A percentile compares a stretch with the other conserved stretches of the same genome.
Conservation (phyloP, 2,888 invertebrate species). For the Ceramica pisi region DNA sequence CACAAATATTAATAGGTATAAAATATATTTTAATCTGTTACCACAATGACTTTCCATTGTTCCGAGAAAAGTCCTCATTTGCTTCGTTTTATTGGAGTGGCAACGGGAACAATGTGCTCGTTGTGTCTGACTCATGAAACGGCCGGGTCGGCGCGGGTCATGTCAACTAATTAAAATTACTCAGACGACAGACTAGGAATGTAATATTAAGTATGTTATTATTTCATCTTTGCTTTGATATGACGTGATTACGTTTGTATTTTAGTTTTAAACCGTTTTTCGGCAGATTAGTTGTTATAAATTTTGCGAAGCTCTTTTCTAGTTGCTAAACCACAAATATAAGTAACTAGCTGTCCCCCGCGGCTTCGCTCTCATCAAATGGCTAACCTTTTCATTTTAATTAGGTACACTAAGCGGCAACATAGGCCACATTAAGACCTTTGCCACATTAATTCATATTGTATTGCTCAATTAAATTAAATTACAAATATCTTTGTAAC, state of each 20-base stretch:
- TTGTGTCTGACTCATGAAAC: conserved; percentile 26
- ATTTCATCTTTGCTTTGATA: background rate
- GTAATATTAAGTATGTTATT: conserved; percentile 9
- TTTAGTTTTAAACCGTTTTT: too few species aligned
- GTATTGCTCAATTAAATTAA: too few species aligned
- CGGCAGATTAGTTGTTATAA: too few species aligned
- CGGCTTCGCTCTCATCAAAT: too few species aligned
- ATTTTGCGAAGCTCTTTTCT: too few species aligned
- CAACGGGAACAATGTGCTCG: conserved; percentile 23
- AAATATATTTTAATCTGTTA: background rate
- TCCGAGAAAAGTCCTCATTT: background rate
- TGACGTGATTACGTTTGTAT: background rate
- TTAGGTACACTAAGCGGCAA: too few species aligned
- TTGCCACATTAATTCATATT: too few species aligned
- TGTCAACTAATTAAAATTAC: conserved; percentile 43
- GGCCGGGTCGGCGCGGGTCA: conserved; percentile 23
- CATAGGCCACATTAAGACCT: too few species aligned
- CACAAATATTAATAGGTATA: background rate
- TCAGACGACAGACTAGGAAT: conserved; percentile 1
- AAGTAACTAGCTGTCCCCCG: too few species aligned
- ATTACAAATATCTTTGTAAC: too few species aligned
- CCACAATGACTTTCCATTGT: background rate
- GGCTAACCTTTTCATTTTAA: too few species aligned
- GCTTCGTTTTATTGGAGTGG: background rate
- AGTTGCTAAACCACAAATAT: too few species aligned